Conservation (phyloP, 1,140 invertebrate species). For the Himalopsyche phryganea region DNA sequence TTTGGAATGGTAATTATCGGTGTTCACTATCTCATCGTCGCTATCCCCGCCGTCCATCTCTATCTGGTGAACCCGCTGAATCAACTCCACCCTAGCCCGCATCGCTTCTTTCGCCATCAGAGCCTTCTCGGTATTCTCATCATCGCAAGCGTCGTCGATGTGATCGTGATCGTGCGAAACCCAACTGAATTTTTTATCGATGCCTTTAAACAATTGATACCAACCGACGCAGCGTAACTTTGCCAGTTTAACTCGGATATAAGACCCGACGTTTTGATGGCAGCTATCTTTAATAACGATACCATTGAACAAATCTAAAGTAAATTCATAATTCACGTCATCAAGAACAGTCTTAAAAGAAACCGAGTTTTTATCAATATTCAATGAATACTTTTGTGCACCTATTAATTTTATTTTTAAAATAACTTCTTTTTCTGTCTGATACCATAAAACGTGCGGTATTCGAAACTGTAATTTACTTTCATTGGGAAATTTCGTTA, state of each 20-base stretch:
- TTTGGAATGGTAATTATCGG: too few relatives aligned
- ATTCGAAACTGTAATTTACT: not conserved
- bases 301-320: not conserved
- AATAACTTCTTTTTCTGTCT: conserved; percentile 10
- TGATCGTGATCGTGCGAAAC: too few relatives aligned
- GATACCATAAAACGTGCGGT: conserved; percentile 11
- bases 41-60: too few relatives aligned
- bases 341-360: conserved; percentile 5
- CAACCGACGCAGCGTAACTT: not conserved
- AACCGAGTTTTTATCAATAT: conserved; percentile 2
- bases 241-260: conserved; percentile 3
- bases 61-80: too few relatives aligned
- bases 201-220: too few relatives aligned
- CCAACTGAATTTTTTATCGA: too few relatives aligned
- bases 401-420: conserved; percentile 14
- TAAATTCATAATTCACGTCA: not conserved
- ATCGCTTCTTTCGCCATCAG: too few relatives aligned
- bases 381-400: conserved; percentile 7
- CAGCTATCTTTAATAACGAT: not conserved
- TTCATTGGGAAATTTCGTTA: not conserved
- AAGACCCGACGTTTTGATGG: conserved; percentile 1
- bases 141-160: too few relatives aligned
- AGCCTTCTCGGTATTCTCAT: too few relatives aligned
- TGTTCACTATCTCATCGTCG: too few relatives aligned
- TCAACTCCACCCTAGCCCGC: too few relatives aligned